Percentiles rank a stretch among this genome's conserved stretches.
These are phyloP conservation scores for Malacosoma neustria DNA, from an alignment of 2,888 invertebrate species.

Conservation along the genomic window DNA sequence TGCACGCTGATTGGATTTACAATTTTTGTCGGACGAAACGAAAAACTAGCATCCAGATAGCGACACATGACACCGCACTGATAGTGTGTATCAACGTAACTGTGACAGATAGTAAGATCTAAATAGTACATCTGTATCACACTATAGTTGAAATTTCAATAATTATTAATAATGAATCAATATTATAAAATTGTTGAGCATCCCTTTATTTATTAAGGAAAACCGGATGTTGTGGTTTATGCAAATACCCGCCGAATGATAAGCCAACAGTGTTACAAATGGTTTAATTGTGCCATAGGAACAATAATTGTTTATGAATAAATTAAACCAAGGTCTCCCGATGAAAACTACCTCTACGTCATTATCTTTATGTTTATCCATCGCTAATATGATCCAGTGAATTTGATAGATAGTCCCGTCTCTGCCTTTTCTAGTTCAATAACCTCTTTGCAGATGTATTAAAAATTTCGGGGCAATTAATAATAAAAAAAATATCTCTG, in stretches of 20 bases:
- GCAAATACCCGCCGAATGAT: conserved; percentile 11
- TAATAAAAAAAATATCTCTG: too few species aligned
- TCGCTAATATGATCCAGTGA: neutral
- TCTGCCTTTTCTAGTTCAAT: neutral
- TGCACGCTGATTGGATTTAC: neutral
- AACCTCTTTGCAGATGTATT: neutral
- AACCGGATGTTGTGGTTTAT: conserved; percentile 21
- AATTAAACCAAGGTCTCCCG: conserved; percentile 3
- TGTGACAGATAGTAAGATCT: conserved; percentile 4
- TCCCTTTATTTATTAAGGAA: conserved; percentile 23
- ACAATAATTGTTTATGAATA: neutral
- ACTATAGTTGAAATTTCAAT: too few species aligned
- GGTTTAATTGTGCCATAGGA: conserved; percentile 4
- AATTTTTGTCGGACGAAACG: neutral
- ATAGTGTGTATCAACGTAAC: neutral
- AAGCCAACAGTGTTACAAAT: conserved; percentile 12
- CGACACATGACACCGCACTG: neutral
- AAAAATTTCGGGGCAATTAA: neutral
- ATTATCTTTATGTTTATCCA: conserved; percentile 8
- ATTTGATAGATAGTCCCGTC: neutral
- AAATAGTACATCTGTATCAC: neutral
- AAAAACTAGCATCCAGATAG: neutral
- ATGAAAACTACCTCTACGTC: conserved; percentile 8
- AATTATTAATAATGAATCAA: too few species aligned
- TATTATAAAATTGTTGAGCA: conserved; percentile 15